phyloP scores from a whole-genome alignment of 2,113 vertebrate species.

The Dasyurus viverrinus region DNA sequence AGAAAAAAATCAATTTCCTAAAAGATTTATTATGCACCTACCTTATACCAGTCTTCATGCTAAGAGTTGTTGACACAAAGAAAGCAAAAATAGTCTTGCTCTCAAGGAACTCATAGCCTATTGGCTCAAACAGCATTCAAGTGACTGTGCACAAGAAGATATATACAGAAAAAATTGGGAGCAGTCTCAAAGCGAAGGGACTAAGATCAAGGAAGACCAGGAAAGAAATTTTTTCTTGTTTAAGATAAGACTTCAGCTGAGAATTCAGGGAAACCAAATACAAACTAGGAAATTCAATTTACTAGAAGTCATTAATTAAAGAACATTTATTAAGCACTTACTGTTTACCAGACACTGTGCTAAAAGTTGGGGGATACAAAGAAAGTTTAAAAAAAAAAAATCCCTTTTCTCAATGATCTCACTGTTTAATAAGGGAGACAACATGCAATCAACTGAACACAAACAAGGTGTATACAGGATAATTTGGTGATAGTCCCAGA shows the following conservation, averaged over 20 bases:
- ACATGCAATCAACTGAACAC: background rate
- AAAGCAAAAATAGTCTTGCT: background rate
- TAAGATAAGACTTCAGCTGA: no score
- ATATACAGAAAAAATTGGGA: background rate
- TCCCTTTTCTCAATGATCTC: background rate
- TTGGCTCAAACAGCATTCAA: background rate
- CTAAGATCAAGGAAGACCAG: background rate
- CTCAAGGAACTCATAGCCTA: background rate
- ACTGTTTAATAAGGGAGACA: background rate
- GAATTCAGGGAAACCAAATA: no score
- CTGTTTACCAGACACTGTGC: background rate
- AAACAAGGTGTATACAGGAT: background rate
- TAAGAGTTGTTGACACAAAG: background rate
- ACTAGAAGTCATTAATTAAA: background rate
- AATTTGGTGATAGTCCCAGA: background rate
- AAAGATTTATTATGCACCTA: no score
- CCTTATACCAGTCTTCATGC: no score
- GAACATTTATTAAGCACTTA: background rate
- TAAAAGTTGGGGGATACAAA: background rate
- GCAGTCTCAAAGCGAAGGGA: background rate
- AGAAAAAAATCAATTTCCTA: background rate
- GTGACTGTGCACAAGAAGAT: background rate
- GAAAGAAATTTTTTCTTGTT: no score
- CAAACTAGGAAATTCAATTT: background rate
- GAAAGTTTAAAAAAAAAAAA: background rate